Percentiles rank a stretch among this genome's conserved stretches.
Evolutionary conservation across 2,113 vertebrate species (phyloP).

Genomic region (Plestiodon gilberti): DNA sequence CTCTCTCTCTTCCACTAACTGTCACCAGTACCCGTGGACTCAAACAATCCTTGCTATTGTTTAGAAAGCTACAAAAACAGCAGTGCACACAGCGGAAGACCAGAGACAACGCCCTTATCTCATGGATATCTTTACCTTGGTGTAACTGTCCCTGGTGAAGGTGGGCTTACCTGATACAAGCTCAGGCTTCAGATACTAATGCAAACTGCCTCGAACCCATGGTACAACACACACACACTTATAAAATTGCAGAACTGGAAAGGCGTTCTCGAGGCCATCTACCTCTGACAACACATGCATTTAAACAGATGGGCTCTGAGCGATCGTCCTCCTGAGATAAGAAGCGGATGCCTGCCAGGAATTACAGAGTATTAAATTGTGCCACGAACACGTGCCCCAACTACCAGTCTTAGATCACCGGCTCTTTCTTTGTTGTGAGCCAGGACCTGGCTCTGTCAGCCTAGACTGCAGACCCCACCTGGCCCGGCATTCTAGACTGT

Average conservation of each 20-base stretch:
- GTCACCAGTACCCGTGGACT: background rate
- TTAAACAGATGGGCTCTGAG: background rate
- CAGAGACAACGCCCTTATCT: background rate
- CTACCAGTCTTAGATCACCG: background rate
- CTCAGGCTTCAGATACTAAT: background rate
- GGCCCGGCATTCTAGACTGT: no score
- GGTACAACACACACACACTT: no score
- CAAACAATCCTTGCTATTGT: background rate
- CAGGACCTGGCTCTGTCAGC: no score
- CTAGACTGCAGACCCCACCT: no score
- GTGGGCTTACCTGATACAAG: background rate
- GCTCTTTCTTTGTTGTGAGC: no score
- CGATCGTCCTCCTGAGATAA: background rate
- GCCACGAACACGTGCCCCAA: background rate
- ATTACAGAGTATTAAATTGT: background rate
- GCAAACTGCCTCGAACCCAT: background rate
- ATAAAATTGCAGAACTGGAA: no score
- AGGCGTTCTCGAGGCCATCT: background rate
- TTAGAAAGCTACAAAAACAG: background rate
- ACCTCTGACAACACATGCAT: background rate
- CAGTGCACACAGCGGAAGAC: background rate
- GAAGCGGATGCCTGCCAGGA: no score
- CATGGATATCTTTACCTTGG: background rate
- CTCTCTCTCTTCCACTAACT: background rate
- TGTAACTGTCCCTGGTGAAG: background rate